Evolutionary conservation across 2,797 vertebrate species (phyloP).

Genomic region (Amblyraja radiata): DNA sequence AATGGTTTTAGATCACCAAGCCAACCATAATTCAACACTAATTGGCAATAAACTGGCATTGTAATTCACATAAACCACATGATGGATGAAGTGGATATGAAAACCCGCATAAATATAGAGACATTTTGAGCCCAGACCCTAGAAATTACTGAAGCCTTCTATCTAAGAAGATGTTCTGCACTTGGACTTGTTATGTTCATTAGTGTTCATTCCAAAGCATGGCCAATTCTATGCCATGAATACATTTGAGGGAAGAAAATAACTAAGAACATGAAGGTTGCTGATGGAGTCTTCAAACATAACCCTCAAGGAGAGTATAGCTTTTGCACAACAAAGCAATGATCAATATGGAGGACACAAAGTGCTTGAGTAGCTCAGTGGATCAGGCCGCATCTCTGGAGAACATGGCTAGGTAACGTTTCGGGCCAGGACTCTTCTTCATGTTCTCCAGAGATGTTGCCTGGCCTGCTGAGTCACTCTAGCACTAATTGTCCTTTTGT

Average conservation of each 20-base stretch:
- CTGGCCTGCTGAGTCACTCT: too few species aligned
- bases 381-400: too few species aligned
- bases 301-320: background rate
- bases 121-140: background rate
- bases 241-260: background rate
- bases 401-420: too few species aligned
- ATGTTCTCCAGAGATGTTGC: too few species aligned
- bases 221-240: background rate
- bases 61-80: background rate
- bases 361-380: too few species aligned
- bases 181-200: background rate
- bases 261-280: background rate
- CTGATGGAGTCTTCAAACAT: background rate
- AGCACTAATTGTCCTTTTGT: too few species aligned
- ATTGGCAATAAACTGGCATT: background rate
- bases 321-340: background rate
- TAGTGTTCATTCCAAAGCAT: background rate
- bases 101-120: background rate
- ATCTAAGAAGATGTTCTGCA: background rate
- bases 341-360: background rate
- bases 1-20: background rate
- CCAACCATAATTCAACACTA: background rate
- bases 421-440: too few species aligned
- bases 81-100: background rate
- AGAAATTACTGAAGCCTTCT: background rate